Base-by-base conservation (phyloP, 2,797 vertebrate genomes). In the Phataginus tricuspis region DNA sequence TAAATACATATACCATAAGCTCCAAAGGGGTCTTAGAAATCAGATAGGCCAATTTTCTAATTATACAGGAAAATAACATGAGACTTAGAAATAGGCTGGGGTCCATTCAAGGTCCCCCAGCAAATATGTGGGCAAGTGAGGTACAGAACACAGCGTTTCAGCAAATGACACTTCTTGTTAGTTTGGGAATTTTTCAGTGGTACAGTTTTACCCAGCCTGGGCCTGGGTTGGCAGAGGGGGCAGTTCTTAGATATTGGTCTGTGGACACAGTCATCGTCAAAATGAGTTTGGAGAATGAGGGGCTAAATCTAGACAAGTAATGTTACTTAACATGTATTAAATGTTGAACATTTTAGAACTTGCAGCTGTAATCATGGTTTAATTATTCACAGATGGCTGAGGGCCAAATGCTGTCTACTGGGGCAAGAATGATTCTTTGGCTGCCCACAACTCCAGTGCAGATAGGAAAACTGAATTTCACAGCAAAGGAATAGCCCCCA, bases 341-440 rank as follows among this genome's bases (percentile, higher is more conserved):
- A 63, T 42, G 49, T 23, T 55, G 71, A 84, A 82, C 75, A 77
- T 72, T 86, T 94, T 90, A 53, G 92, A 97, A 90, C 91, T 96
- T 96, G 74, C 59, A 82, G 95, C 7, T 83, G 12, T 66, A 68
- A 86, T 98, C 63, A 75, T 68, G 94, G 86, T 71, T 86, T 95
- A 97, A 98, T 94, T 97, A 98, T 96, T 98, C 97, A 97, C 80
- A 87, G 72, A 7, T 96, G 94, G 61, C 87, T 82, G 42, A 39
- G 94, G 71, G 84, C 93, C 86, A 95, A 93, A 66, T 45, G 49
- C 45, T 75, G 27, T 95, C 90, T 94, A 79, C 93, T 90, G 96
- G 59, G 23, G 59, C 55, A 59, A 84, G 74, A 89, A 90, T 63
- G 91, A 25, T 97, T 97, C 91, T 93, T 92, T 85, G 51, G 92